phyloP scores from a whole-genome alignment of 1,140 invertebrate genomes.

The Helicorthomorpha holstii region DNA sequence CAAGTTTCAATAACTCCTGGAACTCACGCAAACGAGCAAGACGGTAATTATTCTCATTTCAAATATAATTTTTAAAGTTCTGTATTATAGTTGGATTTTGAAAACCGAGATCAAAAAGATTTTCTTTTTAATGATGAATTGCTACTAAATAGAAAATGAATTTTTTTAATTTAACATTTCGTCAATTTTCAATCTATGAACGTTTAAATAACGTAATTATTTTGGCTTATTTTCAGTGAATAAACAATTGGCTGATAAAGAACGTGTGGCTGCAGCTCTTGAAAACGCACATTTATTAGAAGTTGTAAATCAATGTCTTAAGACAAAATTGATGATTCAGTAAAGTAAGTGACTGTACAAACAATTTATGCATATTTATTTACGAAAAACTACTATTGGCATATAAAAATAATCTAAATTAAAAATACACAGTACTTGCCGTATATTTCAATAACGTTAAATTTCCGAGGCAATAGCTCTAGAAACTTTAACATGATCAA shows the following conservation, averaged over 20 bases:
- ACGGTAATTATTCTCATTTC: too few relatives aligned
- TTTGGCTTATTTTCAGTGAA: slow-evolving; percentile 43
- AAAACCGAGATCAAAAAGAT: too few relatives aligned
- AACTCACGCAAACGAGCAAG: too few relatives aligned
- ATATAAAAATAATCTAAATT: not conserved
- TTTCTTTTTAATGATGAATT: too few relatives aligned
- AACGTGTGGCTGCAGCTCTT: slow-evolving; percentile 88
- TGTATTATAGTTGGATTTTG: too few relatives aligned
- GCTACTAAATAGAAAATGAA: too few relatives aligned
- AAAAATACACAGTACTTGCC: not conserved
- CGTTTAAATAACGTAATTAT: too few relatives aligned
- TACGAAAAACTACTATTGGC: not conserved
- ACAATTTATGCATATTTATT: not conserved
- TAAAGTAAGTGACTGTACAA: slow-evolving; percentile 1
- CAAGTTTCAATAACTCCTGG: too few relatives aligned
- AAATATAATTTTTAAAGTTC: too few relatives aligned
- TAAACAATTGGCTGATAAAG: slow-evolving; percentile 95
- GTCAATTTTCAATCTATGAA: too few relatives aligned
- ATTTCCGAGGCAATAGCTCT: too few relatives aligned
- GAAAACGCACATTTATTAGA: slow-evolving; percentile 80
- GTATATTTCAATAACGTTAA: not conserved
- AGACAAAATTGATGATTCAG: not conserved
- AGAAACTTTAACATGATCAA: not conserved
- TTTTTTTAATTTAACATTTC: too few relatives aligned
- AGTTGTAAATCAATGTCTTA: slow-evolving; percentile 83